Conservation (phyloP, 2,797 vertebrate species). For the Pseudochaenichthys georgianus region DNA sequence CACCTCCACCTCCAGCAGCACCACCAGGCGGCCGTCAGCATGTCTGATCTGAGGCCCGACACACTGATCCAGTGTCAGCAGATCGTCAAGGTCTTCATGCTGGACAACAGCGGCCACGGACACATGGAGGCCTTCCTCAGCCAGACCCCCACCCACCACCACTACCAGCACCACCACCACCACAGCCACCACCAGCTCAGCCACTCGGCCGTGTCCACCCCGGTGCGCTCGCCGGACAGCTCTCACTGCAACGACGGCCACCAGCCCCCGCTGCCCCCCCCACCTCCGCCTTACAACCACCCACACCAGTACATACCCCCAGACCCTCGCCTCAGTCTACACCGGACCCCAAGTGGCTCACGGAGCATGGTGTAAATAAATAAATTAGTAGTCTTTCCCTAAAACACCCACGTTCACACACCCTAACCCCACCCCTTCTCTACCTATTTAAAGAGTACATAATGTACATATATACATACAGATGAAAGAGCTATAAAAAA, state of each 20-base stretch:
- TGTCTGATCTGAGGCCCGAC: constrained; percentile 89
- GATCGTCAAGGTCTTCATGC: constrained; percentile 98
- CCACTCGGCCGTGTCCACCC: constrained; percentile 86
- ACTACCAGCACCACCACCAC: constrained; percentile 70
- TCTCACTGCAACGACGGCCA: constrained; percentile 84
- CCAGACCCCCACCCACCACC: constrained; percentile 92
- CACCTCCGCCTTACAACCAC: constrained; percentile 96
- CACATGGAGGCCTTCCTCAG: constrained; percentile 93
- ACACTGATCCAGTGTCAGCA: constrained; percentile 98
- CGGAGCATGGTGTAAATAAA: constrained; percentile 92
- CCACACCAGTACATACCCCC: constrained; percentile 96
- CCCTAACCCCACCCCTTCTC: constrained; percentile 31
- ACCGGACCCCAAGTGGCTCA: constrained; percentile 94
- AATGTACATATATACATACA: constrained; percentile 86
- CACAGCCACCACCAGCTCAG: constrained; percentile 83
- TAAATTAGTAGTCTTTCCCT: constrained; percentile 36
- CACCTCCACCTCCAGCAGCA: constrained; percentile 75
- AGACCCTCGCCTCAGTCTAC: constrained; percentile 90
- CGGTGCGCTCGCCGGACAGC: constrained; percentile 84
- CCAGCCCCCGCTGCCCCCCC: constrained; percentile 95
- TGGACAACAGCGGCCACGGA: constrained; percentile 93
- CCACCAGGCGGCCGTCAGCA: constrained; percentile 75
- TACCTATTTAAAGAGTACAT: constrained; percentile 72
- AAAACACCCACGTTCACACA: constrained; percentile 36
- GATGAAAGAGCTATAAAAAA: constrained; percentile 78